Evolutionary conservation across 2,888 invertebrate species (phyloP), one percentile per base, ranked within the genome.

Genomic region (Zeuzera pyrina): DNA sequence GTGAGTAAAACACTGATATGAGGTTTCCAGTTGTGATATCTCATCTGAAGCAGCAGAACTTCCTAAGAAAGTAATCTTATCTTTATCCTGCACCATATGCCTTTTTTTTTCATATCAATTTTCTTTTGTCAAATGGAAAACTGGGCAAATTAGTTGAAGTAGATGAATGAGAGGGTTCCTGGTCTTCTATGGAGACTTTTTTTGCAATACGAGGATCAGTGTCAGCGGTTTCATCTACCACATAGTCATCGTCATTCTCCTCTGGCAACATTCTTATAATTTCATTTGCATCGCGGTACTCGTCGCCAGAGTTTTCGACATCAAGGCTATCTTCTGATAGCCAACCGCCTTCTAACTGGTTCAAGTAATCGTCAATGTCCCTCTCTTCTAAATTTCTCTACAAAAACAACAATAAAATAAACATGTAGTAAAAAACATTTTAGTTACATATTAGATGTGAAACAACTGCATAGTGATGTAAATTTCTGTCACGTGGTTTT

Each of bases 11-110:
- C n/a, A n/a, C n/a, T n/a, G n/a, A n/a, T n/a, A n/a, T n/a, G n/a
- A n/a, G n/a, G n/a, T n/a, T n/a, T n/a, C n/a, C n/a, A n/a, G n/a
- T n/a, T n/a, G n/a, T n/a, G n/a, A n/a, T n/a, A n/a, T n/a, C n/a
- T n/a, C n/a, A n/a, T n/a, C n/a, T n/a, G n/a, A n/a, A n/a, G n/a
- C n/a, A n/a, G n/a, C n/a, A n/a, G n/a, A n/a, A n/a, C n/a, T n/a
- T n/a, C n/a, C n/a, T n/a, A n/a, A n/a, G n/a, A n/a, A n/a, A n/a
- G n/a, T n/a, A n/a, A n/a, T n/a, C n/a, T n/a, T n/a, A n/a, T n/a
- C n/a, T n/a, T n/a, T n/a, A n/a, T 33, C 43, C 35, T 15, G 33
- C 28, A 26, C 40, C 38, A 34, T 41, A 34, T 30, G 29, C 33
- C 49, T 12, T 35, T 11, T 14, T 25, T 24, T 30, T 34, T 34